Evolutionary conservation across 2,888 invertebrate genomes (phyloP).

Genomic region (Xylocampa areola): DNA sequence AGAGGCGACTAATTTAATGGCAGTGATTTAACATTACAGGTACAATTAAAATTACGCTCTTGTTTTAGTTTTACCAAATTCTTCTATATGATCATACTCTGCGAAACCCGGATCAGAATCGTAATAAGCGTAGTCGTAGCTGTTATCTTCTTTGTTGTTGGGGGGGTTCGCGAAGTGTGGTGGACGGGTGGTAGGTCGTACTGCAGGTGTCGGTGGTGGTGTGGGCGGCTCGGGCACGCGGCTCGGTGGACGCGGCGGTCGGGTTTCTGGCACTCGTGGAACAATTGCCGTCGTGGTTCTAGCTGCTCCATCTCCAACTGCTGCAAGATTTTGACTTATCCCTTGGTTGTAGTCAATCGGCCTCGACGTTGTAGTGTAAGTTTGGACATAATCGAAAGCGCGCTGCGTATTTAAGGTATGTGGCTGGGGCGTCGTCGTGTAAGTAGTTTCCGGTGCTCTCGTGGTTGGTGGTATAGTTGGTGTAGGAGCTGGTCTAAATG

Average conservation of each 20-base stretch:
- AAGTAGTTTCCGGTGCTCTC: constrained; percentile 71
- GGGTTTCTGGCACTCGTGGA: constrained; percentile 67
- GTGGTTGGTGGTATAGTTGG: constrained; percentile 64
- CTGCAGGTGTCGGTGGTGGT: constrained; percentile 61
- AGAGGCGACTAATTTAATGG: constrained; percentile 87
- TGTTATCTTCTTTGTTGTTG: constrained; percentile 91
- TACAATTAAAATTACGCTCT: constrained; percentile 72
- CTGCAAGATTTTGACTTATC: constrained; percentile 65
- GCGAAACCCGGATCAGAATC: constrained; percentile 91
- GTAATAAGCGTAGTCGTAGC: constrained; percentile 96
- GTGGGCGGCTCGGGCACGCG: constrained; percentile 64
- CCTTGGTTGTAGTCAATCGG: constrained; percentile 72
- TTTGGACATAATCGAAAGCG: constrained; percentile 79
- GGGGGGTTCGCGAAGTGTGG: constrained; percentile 77
- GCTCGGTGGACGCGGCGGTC: constrained; percentile 66
- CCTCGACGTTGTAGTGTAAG: constrained; percentile 83
- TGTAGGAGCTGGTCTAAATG: constrained; percentile 79
- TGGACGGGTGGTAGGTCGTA: constrained; percentile 66
- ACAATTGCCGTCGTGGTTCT: constrained; percentile 68
- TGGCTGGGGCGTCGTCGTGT: constrained; percentile 74
- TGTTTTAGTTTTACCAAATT: constrained; percentile 91
- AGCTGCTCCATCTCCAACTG: constrained; percentile 62
- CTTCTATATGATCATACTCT: constrained; percentile 90
- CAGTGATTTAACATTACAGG: constrained; percentile 74
- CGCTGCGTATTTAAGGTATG: constrained; percentile 77